These are phyloP conservation scores for Acanthosepion esculentum DNA, from an alignment of 2,888 invertebrate species.

Conservation along the genomic window DNA sequence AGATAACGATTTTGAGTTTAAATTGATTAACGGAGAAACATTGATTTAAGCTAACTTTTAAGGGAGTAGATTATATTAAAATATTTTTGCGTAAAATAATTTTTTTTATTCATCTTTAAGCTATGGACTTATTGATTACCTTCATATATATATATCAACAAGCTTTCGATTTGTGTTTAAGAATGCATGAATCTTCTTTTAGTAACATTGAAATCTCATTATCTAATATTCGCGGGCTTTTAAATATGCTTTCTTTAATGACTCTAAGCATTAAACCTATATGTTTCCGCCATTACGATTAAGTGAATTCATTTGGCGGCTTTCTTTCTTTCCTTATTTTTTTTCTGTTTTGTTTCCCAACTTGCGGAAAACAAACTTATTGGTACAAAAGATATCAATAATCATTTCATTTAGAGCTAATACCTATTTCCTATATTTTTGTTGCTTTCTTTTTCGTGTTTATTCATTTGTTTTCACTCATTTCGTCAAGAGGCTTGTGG, in stretches of 20 bases:
- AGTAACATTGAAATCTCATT: background rate
- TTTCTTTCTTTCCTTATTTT: background rate
- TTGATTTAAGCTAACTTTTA: too few relatives aligned
- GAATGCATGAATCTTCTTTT: too few relatives aligned
- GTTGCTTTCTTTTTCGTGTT: background rate
- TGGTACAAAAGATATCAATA: slow-evolving; percentile 4
- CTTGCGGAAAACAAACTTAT: background rate
- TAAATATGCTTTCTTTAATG: background rate
- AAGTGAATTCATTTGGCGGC: background rate
- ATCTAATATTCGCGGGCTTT: background rate
- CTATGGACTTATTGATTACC: too few relatives aligned
- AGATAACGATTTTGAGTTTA: too few relatives aligned
- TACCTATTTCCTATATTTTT: background rate
- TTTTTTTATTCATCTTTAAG: too few relatives aligned
- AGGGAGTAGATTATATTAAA: too few relatives aligned
- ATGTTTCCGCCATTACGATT: too few relatives aligned
- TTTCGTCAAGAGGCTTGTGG: background rate
- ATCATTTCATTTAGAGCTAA: background rate
- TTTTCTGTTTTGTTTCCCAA: background rate
- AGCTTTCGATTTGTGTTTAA: too few relatives aligned
- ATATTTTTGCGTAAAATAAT: too few relatives aligned
- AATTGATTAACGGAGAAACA: too few relatives aligned
- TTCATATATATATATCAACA: too few relatives aligned
- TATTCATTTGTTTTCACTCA: background rate
- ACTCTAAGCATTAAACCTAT: background rate